Evolutionary conservation across 2,888 invertebrate genomes (phyloP).

Genomic region (Nesidiocoris tenuis): DNA sequence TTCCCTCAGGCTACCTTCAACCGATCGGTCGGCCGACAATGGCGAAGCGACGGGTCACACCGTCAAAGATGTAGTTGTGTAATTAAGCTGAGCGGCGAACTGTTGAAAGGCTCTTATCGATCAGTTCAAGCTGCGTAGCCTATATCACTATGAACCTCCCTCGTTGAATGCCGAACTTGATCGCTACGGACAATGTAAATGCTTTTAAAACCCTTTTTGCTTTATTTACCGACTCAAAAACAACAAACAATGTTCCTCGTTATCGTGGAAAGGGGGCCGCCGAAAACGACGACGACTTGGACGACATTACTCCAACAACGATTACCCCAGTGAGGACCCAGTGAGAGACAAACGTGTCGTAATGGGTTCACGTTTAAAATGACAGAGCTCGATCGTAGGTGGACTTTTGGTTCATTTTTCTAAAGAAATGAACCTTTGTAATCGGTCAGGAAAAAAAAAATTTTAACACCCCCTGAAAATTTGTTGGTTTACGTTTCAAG

Average conservation of each 20-base stretch:
- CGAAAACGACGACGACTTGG: not conserved
- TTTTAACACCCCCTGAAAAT: no score
- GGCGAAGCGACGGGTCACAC: not conserved
- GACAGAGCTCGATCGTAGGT: no score
- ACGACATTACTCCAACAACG: not conserved
- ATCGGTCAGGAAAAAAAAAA: no score
- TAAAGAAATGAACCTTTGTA: no score
- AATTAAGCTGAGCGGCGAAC: not conserved
- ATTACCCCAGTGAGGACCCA: not conserved
- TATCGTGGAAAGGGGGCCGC: not conserved
- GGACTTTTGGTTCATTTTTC: no score
- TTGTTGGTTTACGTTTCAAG: no score
- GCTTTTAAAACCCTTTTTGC: not conserved
- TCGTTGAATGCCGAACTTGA: not conserved
- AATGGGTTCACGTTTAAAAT: not conserved
- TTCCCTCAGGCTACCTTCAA: not conserved
- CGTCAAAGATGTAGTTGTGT: not conserved
- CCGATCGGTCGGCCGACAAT: not conserved
- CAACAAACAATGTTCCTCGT: not conserved
- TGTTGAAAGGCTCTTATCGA: not conserved
- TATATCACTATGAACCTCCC: no score
- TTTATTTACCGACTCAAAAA: not conserved
- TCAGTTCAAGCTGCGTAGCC: not conserved
- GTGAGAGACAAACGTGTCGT: not conserved
- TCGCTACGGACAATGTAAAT: not conserved